Evolutionary conservation across 2,797 vertebrate genomes (phyloP), one percentile per base, ranked within the genome.

Genomic region (Tiaroga cobitis): DNA sequence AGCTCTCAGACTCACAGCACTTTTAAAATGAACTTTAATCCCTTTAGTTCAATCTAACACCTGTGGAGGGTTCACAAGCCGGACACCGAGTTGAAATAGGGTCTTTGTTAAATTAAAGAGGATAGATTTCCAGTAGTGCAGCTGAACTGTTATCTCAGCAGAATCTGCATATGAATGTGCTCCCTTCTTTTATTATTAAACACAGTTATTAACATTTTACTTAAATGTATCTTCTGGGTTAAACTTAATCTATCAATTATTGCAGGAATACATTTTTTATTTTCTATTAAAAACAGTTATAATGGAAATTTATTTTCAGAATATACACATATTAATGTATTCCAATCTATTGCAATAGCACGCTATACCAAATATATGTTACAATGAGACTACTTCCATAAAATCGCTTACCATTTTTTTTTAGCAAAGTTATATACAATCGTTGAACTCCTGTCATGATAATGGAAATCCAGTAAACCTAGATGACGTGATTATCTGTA

Each of bases 11-110:
- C 10, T 24, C 82, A 78, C 32, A 81, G 26, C 61, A 74, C 73
- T 70, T 80, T 82, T 59, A 80, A 87, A 65, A 82, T 76, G 9
- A 81, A 85, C 69, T 76, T 63, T 88, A 87, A 89, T 89, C 78
- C 61, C 56, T 85, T 86, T 80, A 86, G 72, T 54, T 72, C 56
- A 69, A 37, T 78, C 54, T 59, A 34, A 26, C 80, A 76, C 80
- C 68, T 82, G 65, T 24, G 24, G 56, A 59, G n/a, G 41, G 74
- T 85, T 87, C 80, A 74, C 26, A 24, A 9, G 11, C 32, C 4
- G 68, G 73, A n/a, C 65, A 85, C 3, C 0, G 29, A 49, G 39
- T 70, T 29, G 49, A 85, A 73, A 82, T n/a, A 13, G 86, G 56
- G 75, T 56, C 67, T 84, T 32, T 46, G 72, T 76, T 83, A 49